These are phyloP conservation scores for Machaerirhynchus nigripectus DNA, from an alignment of 2,113 vertebrate species.

Conservation along the genomic window DNA sequence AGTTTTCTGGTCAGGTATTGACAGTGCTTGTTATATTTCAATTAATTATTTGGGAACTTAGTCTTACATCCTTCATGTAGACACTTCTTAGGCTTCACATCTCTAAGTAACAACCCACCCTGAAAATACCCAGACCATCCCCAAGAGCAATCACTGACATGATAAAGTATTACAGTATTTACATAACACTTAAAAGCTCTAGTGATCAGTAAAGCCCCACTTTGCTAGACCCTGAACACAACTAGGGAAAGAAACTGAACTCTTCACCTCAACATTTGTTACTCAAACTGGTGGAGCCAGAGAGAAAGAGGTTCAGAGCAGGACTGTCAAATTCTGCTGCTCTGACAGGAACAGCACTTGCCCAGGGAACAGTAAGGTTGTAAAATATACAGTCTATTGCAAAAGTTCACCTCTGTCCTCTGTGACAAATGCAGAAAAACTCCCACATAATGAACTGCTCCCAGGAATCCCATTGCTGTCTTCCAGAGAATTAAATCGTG, in stretches of 20 bases:
- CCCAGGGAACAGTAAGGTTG: neutral
- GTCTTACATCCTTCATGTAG: neutral
- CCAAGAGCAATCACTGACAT: neutral
- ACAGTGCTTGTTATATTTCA: neutral
- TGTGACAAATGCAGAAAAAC: neutral
- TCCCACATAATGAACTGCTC: neutral
- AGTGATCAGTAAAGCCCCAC: neutral
- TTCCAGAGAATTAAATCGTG: constrained; percentile 46
- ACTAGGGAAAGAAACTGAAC: neutral
- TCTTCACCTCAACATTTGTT: neutral
- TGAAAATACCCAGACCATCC: neutral
- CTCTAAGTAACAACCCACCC: neutral
- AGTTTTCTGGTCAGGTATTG: neutral
- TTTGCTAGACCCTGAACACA: neutral
- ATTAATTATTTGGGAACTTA: neutral
- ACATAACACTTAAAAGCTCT: neutral
- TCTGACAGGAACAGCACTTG: neutral
- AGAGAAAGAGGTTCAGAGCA: neutral
- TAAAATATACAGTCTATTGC: neutral
- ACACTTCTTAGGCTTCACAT: neutral
- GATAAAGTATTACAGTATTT: neutral
- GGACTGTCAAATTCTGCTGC: neutral
- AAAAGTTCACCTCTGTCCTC: neutral
- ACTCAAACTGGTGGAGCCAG: neutral
- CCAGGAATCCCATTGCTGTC: neutral